Percentiles rank a stretch among this genome's conserved stretches.
Evolutionary conservation across 1,140 invertebrate genomes (phyloP).

Genomic region (Plectrocnemia conspersa): DNA sequence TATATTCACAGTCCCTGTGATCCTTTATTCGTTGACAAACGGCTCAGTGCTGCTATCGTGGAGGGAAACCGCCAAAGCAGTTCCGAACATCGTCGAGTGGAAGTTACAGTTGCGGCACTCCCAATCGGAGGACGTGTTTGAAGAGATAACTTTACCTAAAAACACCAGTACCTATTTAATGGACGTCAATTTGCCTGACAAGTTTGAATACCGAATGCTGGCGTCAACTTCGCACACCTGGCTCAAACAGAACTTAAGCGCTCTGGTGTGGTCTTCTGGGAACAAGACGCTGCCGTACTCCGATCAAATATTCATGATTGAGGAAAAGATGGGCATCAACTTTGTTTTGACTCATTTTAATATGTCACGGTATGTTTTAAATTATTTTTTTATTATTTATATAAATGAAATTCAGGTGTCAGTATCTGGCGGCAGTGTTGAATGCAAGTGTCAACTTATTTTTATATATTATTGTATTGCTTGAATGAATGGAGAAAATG

Average conservation of each 20-base stretch:
- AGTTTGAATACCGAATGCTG: conserved; percentile 40
- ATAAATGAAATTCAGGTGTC: background rate
- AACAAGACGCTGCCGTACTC: background rate
- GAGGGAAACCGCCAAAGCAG: conserved; percentile 38
- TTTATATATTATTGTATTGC: background rate
- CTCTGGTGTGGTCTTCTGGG: conserved; percentile 42
- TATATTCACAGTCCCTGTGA: conserved; percentile 3
- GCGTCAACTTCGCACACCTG: conserved; percentile 39
- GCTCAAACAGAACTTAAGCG: conserved; percentile 44
- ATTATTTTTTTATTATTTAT: background rate
- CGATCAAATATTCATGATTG: conserved; percentile 2
- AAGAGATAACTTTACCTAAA: conserved; percentile 38
- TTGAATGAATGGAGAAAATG: background rate
- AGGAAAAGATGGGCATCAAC: too few relatives aligned
- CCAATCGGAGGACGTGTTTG: conserved; percentile 18
- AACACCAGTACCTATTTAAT: conserved; percentile 35
- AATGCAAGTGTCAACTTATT: background rate
- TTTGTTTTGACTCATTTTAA: too few relatives aligned
- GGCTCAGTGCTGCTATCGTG: conserved; percentile 39
- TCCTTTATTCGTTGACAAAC: background rate
- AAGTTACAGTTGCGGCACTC: conserved; percentile 40
- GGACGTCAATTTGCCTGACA: conserved; percentile 26
- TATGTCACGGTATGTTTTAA: too few relatives aligned
- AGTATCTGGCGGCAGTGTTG: too few relatives aligned
- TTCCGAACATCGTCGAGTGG: conserved; percentile 41